phyloP scores from a whole-genome alignment of 2,888 invertebrate genomes.

The Chouioia cunea region DNA sequence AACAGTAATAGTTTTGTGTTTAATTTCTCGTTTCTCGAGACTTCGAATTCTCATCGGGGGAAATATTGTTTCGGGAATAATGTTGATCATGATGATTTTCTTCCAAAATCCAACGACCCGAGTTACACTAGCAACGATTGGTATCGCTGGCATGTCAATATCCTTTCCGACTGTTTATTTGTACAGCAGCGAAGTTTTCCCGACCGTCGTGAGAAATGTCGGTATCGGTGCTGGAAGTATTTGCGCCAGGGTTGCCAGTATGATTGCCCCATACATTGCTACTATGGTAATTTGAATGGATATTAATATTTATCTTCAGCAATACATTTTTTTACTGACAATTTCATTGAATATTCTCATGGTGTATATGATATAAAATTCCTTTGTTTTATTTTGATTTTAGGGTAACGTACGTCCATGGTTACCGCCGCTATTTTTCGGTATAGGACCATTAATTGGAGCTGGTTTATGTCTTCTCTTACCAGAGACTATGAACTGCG shows the following conservation, averaged over 20 bases:
- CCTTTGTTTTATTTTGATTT: constrained; percentile 4
- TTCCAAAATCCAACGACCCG: constrained; percentile 63
- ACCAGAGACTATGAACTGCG: constrained; percentile 71
- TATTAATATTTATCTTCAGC: neutral
- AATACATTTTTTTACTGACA: too few relatives aligned
- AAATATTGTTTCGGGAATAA: constrained; percentile 58
- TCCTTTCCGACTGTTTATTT: constrained; percentile 90
- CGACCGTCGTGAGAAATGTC: constrained; percentile 89
- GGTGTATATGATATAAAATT: constrained; percentile 2
- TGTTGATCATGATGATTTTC: constrained; percentile 57
- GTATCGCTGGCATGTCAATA: constrained; percentile 85
- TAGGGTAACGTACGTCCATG: constrained; percentile 58
- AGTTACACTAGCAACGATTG: constrained; percentile 78
- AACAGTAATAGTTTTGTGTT: constrained; percentile 56
- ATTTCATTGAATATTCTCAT: constrained; percentile 3
- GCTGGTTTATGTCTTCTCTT: constrained; percentile 68
- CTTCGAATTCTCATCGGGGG: constrained; percentile 62
- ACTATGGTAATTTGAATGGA: constrained; percentile 68
- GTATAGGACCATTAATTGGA: constrained; percentile 67
- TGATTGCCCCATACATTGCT: constrained; percentile 86
- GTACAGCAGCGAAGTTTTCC: constrained; percentile 90
- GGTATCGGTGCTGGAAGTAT: constrained; percentile 89
- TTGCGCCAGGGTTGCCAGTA: constrained; percentile 87
- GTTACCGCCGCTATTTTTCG: constrained; percentile 70
- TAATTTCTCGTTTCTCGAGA: constrained; percentile 64